Evolutionary conservation across 1,140 invertebrate genomes (phyloP).

Genomic region (Contarinia nasturtii): DNA sequence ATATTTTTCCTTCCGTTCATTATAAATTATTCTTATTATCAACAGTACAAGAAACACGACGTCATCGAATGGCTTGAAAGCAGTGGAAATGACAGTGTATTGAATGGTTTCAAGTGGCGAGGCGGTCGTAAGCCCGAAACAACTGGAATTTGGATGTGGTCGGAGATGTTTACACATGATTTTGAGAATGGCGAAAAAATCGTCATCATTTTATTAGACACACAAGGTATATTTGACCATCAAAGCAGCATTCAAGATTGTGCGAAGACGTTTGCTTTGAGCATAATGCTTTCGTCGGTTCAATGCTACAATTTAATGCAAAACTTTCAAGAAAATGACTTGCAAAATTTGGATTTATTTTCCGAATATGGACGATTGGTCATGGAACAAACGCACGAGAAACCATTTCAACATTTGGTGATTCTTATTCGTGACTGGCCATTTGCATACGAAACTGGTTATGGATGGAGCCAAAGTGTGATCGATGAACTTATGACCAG

Average conservation of each 20-base stretch:
- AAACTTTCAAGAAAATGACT: constrained; percentile 91
- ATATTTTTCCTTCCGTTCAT: too few relatives aligned
- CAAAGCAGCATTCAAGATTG: constrained; percentile 90
- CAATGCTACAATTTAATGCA: too few relatives aligned
- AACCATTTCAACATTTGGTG: constrained; percentile 85
- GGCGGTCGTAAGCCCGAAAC: too few relatives aligned
- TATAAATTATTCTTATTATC: constrained; percentile 31
- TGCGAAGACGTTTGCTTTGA: constrained; percentile 89
- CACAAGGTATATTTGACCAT: constrained; percentile 94
- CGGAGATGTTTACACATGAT: too few relatives aligned
- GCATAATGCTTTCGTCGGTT: constrained; percentile 90
- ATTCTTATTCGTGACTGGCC: constrained; percentile 97
- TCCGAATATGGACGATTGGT: constrained; percentile 93
- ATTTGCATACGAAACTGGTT: constrained; percentile 90
- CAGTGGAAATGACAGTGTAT: background rate
- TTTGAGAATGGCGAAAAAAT: constrained; percentile 73
- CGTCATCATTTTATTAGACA: constrained; percentile 83
- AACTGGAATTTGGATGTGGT: too few relatives aligned
- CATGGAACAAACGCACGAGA: constrained; percentile 69
- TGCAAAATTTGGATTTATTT: constrained; percentile 86
- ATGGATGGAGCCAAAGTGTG: constrained; percentile 73
- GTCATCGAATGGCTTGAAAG: background rate
- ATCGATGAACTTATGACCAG: constrained; percentile 65
- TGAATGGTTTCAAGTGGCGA: constrained; percentile 73
- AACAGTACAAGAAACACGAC: background rate